A percentile compares a stretch with the other conserved stretches of the same genome.
These are phyloP conservation scores for Sycophaga agraensis DNA, from an alignment of 1,140 invertebrate genomes.

Conservation along the genomic window DNA sequence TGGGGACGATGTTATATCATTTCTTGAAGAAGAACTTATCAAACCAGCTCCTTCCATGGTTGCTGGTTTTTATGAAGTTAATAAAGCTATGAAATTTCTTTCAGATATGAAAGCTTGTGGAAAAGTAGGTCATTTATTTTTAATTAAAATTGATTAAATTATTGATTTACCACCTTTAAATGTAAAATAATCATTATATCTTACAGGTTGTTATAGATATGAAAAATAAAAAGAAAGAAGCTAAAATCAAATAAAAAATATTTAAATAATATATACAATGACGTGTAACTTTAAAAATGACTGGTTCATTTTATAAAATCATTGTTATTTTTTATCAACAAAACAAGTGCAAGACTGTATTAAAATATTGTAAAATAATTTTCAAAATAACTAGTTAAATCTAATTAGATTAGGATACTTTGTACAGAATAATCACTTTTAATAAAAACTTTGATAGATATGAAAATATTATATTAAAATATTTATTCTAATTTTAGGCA, in stretches of 20 bases:
- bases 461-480: too few species aligned
- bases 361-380: not conserved
- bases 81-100: slow-evolving; percentile 42
- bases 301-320: not conserved
- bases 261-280: not conserved
- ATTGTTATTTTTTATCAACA: not conserved
- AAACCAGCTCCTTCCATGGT: slow-evolving; percentile 40
- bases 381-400: not conserved
- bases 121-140: slow-evolving; percentile 39
- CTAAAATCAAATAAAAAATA: slow-evolving; percentile 6
- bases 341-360: not conserved
- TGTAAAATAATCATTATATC: too few species aligned
- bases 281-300: slow-evolving; percentile 3
- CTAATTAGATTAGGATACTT: slow-evolving; percentile 5
- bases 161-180: slow-evolving; percentile 7
- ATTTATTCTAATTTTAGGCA: too few species aligned
- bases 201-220: slow-evolving; percentile 45
- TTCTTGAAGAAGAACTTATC: slow-evolving; percentile 49
- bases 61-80: slow-evolving; percentile 43
- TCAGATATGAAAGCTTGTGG: slow-evolving; percentile 42
- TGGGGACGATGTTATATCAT: slow-evolving; percentile 47
- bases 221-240: slow-evolving; percentile 38
- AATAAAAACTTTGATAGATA: too few species aligned
- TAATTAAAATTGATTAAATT: not conserved
- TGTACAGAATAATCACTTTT: slow-evolving; percentile 22